phyloP scores from a whole-genome alignment of 2,888 invertebrate genomes.

The Spatulosminthurus flaviceps region DNA sequence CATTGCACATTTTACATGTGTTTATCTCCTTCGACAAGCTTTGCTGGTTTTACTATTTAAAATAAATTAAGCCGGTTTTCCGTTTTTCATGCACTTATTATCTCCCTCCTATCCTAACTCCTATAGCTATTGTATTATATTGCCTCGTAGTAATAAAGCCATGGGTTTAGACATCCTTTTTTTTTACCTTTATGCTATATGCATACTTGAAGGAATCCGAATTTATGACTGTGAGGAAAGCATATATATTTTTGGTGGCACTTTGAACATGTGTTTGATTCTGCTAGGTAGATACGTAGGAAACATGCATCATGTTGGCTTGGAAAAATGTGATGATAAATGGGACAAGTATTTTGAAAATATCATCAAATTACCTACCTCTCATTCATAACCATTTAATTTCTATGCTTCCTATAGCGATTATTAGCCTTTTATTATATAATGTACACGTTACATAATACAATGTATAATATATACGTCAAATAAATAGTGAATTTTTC shows the following conservation, averaged over 20 bases:
- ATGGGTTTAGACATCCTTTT: neutral
- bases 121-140: too few relatives aligned
- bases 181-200: neutral
- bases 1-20: slow-evolving; percentile 18
- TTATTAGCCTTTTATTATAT: too few relatives aligned
- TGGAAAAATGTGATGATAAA: neutral
- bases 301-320: neutral
- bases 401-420: too few relatives aligned
- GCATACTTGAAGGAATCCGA: slow-evolving; percentile 1
- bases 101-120: too few relatives aligned
- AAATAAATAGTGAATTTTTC: too few relatives aligned
- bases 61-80: slow-evolving; percentile 18
- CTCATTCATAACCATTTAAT: too few relatives aligned
- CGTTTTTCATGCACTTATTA: slow-evolving; percentile 4
- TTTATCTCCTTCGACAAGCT: slow-evolving; percentile 18
- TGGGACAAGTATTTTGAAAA: neutral
- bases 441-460: too few relatives aligned
- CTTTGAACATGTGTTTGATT: neutral
- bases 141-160: neutral
- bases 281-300: too few relatives aligned
- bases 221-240: slow-evolving; percentile 7
- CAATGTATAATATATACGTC: too few relatives aligned
- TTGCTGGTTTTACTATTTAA: slow-evolving; percentile 18
- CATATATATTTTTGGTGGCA: neutral
- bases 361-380: too few relatives aligned